Conservation (phyloP, 2,797 vertebrate species). For the Chrysocyon brachyurus region DNA sequence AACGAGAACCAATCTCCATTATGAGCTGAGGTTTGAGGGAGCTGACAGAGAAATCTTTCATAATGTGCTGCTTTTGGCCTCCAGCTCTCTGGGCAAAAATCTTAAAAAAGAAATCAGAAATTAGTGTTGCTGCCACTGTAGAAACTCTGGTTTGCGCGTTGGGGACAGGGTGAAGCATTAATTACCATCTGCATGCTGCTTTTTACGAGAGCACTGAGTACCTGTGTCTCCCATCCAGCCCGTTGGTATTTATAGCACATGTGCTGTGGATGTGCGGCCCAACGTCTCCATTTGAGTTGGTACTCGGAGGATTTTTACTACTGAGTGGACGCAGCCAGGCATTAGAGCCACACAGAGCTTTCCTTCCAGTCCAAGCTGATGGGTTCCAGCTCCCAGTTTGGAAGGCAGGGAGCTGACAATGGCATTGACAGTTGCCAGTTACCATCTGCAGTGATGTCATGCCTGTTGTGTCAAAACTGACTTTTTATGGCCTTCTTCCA, state of each 20-base stretch:
- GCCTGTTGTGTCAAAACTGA: constrained; percentile 19
- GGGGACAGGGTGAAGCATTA: constrained; percentile 66
- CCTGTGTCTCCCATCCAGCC: constrained; percentile 48
- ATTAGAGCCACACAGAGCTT: neutral
- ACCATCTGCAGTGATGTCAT: neutral
- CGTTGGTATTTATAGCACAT: constrained; percentile 66
- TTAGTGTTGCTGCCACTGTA: constrained; percentile 42
- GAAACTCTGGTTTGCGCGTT: constrained; percentile 57
- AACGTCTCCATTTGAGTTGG: neutral
- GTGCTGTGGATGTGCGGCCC: neutral
- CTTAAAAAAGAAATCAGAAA: constrained; percentile 6
- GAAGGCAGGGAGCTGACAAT: neutral
- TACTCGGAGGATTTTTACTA: neutral
- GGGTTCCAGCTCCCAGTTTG: constrained; percentile 3
- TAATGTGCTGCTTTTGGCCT: constrained; percentile 36
- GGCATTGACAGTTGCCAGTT: neutral
- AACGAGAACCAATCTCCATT: constrained; percentile 82
- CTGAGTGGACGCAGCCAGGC: neutral
- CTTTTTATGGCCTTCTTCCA: constrained; percentile 49
- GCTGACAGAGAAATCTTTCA: constrained; percentile 80
- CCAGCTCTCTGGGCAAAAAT: constrained; percentile 54
- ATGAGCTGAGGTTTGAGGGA: constrained; percentile 77
- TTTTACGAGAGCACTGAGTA: constrained; percentile 77
- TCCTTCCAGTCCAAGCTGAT: neutral
- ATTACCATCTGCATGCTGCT: constrained; percentile 73